Conservation (phyloP, 2,113 vertebrate genomes). For the Dromaius novaehollandiae region DNA sequence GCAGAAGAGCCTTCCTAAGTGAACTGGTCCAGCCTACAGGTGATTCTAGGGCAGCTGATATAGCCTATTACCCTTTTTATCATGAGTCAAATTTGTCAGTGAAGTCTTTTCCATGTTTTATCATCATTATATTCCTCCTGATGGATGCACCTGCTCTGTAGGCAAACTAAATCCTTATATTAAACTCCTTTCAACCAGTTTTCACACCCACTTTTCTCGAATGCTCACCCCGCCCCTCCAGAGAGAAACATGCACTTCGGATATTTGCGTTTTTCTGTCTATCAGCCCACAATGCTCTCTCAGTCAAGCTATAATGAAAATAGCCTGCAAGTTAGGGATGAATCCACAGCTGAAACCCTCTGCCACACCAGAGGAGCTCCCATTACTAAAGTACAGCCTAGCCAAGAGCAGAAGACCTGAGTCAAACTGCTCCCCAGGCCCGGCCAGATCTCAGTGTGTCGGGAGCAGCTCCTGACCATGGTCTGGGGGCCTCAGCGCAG, state of each 20-base stretch:
- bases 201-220: not conserved
- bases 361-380: not conserved
- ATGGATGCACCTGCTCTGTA: not conserved
- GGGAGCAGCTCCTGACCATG: not conserved
- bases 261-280: not conserved
- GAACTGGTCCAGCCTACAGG: not conserved
- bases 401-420: not conserved
- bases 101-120: not conserved
- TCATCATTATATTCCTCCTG: not conserved
- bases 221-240: too few relatives aligned
- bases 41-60: not conserved
- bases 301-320: not conserved
- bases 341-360: not conserved
- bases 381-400: too few relatives aligned
- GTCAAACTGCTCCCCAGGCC: too few relatives aligned
- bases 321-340: not conserved
- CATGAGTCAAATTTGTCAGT: not conserved
- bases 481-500: not conserved
- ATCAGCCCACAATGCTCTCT: not conserved
- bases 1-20: not conserved
- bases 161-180: not conserved
- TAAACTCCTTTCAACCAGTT: not conserved
- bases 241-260: not conserved
- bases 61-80: too few relatives aligned
- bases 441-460: too few relatives aligned